phyloP scores from a whole-genome alignment of 2,888 invertebrate species.

The Lasioglossum lativentre region DNA sequence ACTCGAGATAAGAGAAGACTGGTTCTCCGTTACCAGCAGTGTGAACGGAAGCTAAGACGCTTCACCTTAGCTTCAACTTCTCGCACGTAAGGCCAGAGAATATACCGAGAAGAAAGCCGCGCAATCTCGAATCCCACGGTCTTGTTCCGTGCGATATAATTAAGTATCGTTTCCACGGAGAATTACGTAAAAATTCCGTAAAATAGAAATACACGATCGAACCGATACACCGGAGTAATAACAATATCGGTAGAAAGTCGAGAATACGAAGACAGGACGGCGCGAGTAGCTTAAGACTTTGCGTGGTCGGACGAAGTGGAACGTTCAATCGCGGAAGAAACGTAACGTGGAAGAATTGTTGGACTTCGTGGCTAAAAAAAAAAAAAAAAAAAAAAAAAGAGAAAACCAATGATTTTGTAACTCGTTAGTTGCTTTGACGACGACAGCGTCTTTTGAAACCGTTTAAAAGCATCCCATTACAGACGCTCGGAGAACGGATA shows the following conservation, averaged over 20 bases:
- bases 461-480: constrained; percentile 36
- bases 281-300: neutral
- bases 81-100: constrained; percentile 56
- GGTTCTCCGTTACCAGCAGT: constrained; percentile 74
- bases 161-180: neutral
- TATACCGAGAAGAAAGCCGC: constrained; percentile 73
- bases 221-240: neutral
- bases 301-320: too few relatives aligned
- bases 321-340: neutral
- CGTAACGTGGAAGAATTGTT: neutral
- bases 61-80: constrained; percentile 64
- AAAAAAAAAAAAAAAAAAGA: too few relatives aligned
- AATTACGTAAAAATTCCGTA: neutral
- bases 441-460: neutral
- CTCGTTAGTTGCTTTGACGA: constrained; percentile 11
- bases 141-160: constrained; percentile 2
- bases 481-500: constrained; percentile 29
- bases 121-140: constrained; percentile 28
- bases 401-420: neutral
- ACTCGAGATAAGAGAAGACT: constrained; percentile 82
- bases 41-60: constrained; percentile 78
- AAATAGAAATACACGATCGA: neutral
- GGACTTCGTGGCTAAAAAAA: neutral
- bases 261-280: neutral
- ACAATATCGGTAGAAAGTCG: neutral